Percentiles rank a stretch among this genome's conserved stretches.
These are phyloP conservation scores for Caranx ignobilis DNA, from an alignment of 2,113 vertebrate species.

Conservation along the genomic window DNA sequence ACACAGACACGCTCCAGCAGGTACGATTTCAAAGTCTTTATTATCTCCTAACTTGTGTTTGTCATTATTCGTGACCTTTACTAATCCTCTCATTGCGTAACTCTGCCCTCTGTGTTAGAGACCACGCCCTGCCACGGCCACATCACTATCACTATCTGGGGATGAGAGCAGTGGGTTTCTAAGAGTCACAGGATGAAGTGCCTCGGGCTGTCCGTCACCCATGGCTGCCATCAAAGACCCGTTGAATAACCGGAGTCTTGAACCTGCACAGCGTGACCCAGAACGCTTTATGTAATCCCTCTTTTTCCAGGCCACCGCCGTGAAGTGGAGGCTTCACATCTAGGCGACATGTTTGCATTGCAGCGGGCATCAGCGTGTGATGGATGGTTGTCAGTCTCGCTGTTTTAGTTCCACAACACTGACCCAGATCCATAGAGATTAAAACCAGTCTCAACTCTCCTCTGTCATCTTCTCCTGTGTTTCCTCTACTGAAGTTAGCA, in stretches of 20 bases:
- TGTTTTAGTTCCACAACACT: background rate
- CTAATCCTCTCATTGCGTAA: conserved; percentile 1
- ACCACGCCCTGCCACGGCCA: background rate
- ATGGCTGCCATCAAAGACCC: conserved; percentile 7
- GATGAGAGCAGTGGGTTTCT: conserved; percentile 21
- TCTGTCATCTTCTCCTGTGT: too few species aligned
- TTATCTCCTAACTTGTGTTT: background rate
- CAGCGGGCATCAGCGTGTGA: background rate
- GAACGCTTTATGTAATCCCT: conserved; percentile 36
- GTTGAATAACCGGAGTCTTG: conserved; percentile 22
- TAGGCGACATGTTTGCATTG: conserved; percentile 22
- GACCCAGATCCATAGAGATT: background rate
- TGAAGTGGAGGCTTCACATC: background rate
- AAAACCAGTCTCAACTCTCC: too few species aligned
- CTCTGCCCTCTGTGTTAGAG: background rate
- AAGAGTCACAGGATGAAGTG: conserved; percentile 3
- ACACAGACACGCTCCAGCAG: background rate
- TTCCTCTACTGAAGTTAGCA: too few species aligned
- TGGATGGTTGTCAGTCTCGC: background rate
- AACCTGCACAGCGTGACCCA: conserved; percentile 16
- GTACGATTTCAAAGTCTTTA: background rate
- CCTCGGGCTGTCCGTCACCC: background rate
- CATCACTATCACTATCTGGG: conserved; percentile 20
- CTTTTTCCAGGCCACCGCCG: background rate
- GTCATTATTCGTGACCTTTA: background rate